Percentiles rank a stretch among this genome's conserved stretches.
These are phyloP conservation scores for Phymanthus crucifer DNA, from an alignment of 92 coral and sea anemone genomes.

Conservation along the genomic window DNA sequence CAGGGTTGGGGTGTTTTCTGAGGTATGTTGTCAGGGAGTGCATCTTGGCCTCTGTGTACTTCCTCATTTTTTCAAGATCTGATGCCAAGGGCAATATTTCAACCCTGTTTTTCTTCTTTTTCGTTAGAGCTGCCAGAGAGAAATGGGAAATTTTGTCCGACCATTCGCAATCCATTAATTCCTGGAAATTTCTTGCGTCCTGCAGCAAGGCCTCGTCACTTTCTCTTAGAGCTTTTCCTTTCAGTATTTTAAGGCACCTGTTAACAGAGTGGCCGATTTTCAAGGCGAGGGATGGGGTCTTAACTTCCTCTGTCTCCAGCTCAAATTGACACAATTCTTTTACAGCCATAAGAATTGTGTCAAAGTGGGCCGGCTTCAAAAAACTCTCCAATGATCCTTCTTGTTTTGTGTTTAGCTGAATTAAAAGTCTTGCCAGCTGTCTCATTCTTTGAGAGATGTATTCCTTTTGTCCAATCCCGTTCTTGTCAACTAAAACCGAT, in stretches of 20 bases:
- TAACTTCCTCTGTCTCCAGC: constrained; percentile 13
- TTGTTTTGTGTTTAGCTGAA: neutral
- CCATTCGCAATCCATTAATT: constrained; percentile 34
- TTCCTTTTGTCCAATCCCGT: neutral
- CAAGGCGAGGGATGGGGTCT: constrained; percentile 30
- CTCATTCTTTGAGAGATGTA: constrained; percentile 1
- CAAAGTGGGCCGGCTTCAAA: neutral
- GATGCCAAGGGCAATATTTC: neutral
- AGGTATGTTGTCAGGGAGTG: neutral
- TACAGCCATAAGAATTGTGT: neutral
- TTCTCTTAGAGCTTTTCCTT: constrained; percentile 45
- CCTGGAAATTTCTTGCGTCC: constrained; percentile 28
- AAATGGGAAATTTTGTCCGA: neutral
- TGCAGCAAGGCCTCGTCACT: constrained; percentile 19
- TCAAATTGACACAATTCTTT: neutral
- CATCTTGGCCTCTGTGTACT: neutral
- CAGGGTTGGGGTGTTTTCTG: neutral
- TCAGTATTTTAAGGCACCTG: constrained; percentile 27
- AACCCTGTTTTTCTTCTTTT: neutral
- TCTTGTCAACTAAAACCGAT: neutral
- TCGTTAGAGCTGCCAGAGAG: neutral
- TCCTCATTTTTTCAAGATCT: neutral
- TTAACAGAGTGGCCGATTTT: constrained; percentile 28
- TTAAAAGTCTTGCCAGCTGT: neutral
- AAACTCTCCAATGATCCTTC: neutral